These are phyloP conservation scores for Diadumene lineata DNA, from an alignment of 92 coral and sea anemone species.

Conservation along the genomic window DNA sequence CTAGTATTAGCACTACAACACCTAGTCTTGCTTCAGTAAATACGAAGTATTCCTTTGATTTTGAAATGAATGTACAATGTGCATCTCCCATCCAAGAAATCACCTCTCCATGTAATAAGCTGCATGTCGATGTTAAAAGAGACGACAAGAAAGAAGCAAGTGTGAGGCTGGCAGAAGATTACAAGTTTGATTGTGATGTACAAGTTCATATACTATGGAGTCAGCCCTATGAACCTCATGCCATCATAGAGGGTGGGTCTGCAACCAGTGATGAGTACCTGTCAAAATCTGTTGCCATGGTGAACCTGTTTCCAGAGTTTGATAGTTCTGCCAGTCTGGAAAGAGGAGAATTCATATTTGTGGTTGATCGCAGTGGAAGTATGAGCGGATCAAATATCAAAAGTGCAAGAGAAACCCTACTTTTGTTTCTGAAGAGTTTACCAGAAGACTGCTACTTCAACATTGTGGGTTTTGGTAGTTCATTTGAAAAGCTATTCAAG, in stretches of 20 bases:
- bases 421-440: slow-evolving; percentile 79
- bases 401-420: slow-evolving; percentile 75
- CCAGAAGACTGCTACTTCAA: slow-evolving; percentile 87
- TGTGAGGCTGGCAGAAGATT: slow-evolving; percentile 51
- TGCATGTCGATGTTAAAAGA: slow-evolving; percentile 44
- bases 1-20: slow-evolving; percentile 47
- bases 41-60: slow-evolving; percentile 61
- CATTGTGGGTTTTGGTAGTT: slow-evolving; percentile 90
- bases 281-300: slow-evolving; percentile 72
- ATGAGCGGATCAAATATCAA: slow-evolving; percentile 60
- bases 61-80: slow-evolving; percentile 68
- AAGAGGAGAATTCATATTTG: slow-evolving; percentile 81
- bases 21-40: slow-evolving; percentile 55
- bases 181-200: slow-evolving; percentile 54
- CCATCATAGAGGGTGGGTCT: slow-evolving; percentile 65
- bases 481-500: slow-evolving; percentile 60
- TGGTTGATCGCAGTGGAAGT: slow-evolving; percentile 92
- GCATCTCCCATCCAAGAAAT: slow-evolving; percentile 67
- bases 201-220: slow-evolving; percentile 51
- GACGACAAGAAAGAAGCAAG: slow-evolving; percentile 39
- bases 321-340: slow-evolving; percentile 52
- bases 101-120: slow-evolving; percentile 64
- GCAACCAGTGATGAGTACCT: slow-evolving; percentile 61
- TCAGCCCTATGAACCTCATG: slow-evolving; percentile 62
- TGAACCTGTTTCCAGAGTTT: slow-evolving; percentile 80